Evolutionary conservation across 2,113 vertebrate genomes (phyloP).

Genomic region (Apeltes quadracus): DNA sequence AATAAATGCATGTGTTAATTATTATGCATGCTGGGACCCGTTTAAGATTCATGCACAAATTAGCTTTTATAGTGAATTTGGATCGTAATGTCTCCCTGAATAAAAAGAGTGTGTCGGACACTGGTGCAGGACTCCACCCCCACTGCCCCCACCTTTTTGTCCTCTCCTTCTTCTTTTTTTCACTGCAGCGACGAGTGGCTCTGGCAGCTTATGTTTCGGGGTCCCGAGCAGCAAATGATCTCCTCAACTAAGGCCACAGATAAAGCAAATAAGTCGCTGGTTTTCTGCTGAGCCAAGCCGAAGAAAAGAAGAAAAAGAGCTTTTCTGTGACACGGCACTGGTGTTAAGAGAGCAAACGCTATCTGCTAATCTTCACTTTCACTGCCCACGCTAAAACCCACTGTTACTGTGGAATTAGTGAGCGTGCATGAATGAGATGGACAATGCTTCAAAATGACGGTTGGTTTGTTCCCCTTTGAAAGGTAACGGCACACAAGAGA

Average conservation of each 20-base stretch:
- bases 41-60: neutral
- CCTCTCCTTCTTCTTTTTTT: constrained; percentile 12
- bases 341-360: constrained; percentile 31
- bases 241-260: constrained; percentile 61
- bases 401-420: constrained; percentile 38
- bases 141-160: constrained; percentile 19
- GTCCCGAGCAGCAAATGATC: constrained; percentile 66
- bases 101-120: too few species aligned
- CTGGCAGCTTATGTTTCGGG: constrained; percentile 67
- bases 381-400: constrained; percentile 21
- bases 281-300: constrained; percentile 62
- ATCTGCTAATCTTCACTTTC: constrained; percentile 31
- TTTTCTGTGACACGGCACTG: constrained; percentile 27
- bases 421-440: constrained; percentile 37
- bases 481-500: constrained; percentile 41
- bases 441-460: constrained; percentile 22
- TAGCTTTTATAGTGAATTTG: neutral
- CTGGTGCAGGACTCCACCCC: neutral
- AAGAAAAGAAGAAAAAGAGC: constrained; percentile 31
- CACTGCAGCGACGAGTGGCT: constrained; percentile 51
- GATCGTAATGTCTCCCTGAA: too few species aligned
- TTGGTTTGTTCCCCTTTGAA: constrained; percentile 32
- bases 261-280: constrained; percentile 57
- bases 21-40: too few species aligned
- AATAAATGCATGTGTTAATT: too few species aligned